Conservation (phyloP, 2,113 vertebrate genomes). For the Glaucidium brasilianum region DNA sequence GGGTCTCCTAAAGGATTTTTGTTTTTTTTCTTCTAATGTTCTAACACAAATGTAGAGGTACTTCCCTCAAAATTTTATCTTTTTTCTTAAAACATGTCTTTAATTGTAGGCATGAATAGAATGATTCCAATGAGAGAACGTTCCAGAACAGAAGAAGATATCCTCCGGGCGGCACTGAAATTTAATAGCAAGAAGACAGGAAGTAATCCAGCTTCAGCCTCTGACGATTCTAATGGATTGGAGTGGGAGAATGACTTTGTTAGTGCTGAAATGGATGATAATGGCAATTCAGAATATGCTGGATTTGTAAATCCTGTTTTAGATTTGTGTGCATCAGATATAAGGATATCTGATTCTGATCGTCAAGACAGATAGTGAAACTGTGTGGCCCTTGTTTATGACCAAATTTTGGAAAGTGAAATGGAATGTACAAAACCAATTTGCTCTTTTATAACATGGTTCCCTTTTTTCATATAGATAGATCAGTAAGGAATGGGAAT, state of each 20-base stretch:
- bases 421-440: neutral
- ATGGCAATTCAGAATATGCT: slow-evolving; percentile 85
- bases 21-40: neutral
- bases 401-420: slow-evolving; percentile 35
- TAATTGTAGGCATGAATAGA: slow-evolving; percentile 85
- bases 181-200: slow-evolving; percentile 70
- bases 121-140: slow-evolving; percentile 87
- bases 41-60: rapidly evolving
- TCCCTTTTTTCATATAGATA: neutral
- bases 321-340: slow-evolving; percentile 76
- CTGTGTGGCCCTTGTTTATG: neutral
- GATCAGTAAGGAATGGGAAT: neutral
- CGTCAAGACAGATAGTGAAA: slow-evolving; percentile 79
- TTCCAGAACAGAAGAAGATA: slow-evolving; percentile 95
- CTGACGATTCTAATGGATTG: slow-evolving; percentile 90
- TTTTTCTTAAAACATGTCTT: neutral
- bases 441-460: neutral
- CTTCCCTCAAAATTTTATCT: neutral
- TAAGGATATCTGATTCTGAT: slow-evolving; percentile 44
- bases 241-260: slow-evolving; percentile 99
- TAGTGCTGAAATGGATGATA: slow-evolving; percentile 85
- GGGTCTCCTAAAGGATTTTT: neutral
- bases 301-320: slow-evolving; percentile 93
- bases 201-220: slow-evolving; percentile 87
- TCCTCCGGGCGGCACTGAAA: slow-evolving; percentile 87